Conservation (phyloP, 2,797 vertebrate species). For the Erethizon dorsatum region DNA sequence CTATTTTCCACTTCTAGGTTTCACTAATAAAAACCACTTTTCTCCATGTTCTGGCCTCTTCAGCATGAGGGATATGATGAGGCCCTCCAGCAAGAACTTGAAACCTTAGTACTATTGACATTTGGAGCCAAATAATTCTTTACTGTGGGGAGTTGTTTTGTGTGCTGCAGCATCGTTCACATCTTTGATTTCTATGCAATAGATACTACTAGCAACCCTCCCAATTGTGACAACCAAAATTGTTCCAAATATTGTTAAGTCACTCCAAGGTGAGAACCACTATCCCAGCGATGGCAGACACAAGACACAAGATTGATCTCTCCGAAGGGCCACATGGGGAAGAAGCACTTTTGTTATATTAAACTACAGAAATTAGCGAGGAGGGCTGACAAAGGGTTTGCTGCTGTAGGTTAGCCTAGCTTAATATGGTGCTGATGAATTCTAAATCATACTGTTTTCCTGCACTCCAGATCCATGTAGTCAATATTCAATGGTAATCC, state of each 20-base stretch:
- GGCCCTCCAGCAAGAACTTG: not conserved
- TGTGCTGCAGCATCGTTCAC: not conserved
- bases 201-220: not conserved
- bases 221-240: not conserved
- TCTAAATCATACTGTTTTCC: not conserved
- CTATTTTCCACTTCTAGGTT: not conserved
- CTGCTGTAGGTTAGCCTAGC: not conserved
- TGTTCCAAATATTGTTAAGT: not conserved
- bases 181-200: not conserved
- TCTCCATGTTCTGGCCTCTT: not conserved
- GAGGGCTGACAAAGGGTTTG: not conserved
- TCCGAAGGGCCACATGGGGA: not conserved
- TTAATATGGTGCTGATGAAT: not conserved
- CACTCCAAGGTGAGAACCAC: not conserved
- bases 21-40: not conserved
- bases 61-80: not conserved
- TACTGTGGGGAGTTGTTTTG: not conserved
- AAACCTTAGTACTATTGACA: not conserved
- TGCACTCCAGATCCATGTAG: not conserved
- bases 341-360: not conserved
- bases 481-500: not conserved
- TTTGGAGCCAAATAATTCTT: not conserved
- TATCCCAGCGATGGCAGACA: not conserved
- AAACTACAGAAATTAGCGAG: not conserved
- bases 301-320: not conserved